These are phyloP conservation scores for Pithys albifrons DNA, from an alignment of 2,113 vertebrate genomes.

Conservation along the genomic window DNA sequence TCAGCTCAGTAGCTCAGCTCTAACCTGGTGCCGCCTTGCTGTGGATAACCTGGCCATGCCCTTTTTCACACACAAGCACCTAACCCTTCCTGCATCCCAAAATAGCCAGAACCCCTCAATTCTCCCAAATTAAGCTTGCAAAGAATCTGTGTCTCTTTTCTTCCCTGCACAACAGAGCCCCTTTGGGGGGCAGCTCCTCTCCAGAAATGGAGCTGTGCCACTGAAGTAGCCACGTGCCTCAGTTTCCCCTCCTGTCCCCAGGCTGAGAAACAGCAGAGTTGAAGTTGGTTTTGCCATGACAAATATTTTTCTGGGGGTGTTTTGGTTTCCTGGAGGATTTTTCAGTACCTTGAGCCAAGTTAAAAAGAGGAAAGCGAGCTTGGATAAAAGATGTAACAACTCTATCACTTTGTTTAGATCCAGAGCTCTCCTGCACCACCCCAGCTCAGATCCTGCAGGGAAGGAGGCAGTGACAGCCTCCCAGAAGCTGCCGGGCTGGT, in stretches of 20 bases:
- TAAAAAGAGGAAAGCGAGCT: not conserved
- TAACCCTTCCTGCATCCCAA: not conserved
- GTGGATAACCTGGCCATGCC: accelerated
- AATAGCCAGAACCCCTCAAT: not conserved
- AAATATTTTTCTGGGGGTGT: not conserved
- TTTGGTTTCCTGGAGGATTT: not conserved
- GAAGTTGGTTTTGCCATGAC: not conserved
- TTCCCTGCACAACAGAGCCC: not conserved
- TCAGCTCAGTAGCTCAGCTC: not conserved
- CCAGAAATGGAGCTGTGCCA: not conserved
- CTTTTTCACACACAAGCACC: not conserved
- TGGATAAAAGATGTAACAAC: accelerated
- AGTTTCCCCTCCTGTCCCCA: not conserved
- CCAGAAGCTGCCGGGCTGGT: not conserved
- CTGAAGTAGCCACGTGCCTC: not conserved
- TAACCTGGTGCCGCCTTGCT: not conserved
- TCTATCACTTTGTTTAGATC: not conserved
- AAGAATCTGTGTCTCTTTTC: not conserved
- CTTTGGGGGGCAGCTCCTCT: not conserved
- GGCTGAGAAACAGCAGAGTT: not conserved
- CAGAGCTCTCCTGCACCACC: not conserved
- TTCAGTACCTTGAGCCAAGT: not conserved
- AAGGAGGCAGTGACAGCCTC: not conserved
- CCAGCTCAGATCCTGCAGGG: not conserved
- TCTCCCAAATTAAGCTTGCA: not conserved